Evolutionary conservation across 2,888 invertebrate species (phyloP).

Genomic region (Diadromus collaris): DNA sequence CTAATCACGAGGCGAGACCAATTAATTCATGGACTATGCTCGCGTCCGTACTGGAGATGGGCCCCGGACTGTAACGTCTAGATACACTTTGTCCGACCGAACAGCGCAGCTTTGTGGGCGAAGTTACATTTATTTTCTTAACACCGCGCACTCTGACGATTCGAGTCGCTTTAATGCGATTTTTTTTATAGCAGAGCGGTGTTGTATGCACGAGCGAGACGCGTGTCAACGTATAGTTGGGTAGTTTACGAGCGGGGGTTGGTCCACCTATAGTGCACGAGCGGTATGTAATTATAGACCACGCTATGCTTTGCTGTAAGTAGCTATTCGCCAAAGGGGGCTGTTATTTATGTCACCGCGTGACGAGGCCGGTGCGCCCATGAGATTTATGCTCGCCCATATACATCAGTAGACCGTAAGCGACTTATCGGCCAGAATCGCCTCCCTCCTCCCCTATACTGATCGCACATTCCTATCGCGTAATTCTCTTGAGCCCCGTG

Average conservation of each 20-base stretch:
- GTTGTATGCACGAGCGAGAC: conserved; percentile 7
- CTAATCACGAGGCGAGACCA: conserved; percentile 74
- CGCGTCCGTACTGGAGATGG: conserved; percentile 29
- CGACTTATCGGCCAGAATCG: conserved; percentile 23
- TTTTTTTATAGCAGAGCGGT: conserved; percentile 22
- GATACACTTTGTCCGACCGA: conserved; percentile 3
- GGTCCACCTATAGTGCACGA: conserved; percentile 51
- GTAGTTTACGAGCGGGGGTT: conserved; percentile 51
- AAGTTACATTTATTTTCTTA: conserved; percentile 5
- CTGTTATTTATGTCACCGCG: conserved; percentile 59
- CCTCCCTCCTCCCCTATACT: not conserved
- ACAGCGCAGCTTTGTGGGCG: not conserved
- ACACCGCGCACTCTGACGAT: not conserved
- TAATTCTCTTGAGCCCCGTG: not conserved
- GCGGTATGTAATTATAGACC: conserved; percentile 57
- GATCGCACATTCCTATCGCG: conserved; percentile 35
- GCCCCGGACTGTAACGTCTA: conserved; percentile 13
- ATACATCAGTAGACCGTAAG: conserved; percentile 38
- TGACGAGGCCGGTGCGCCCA: conserved; percentile 42
- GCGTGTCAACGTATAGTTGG: conserved; percentile 50
- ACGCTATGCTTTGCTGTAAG: conserved; percentile 27
- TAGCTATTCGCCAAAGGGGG: conserved; percentile 41
- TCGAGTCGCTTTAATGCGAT: conserved; percentile 25
- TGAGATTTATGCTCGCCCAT: conserved; percentile 51
- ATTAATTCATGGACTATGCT: conserved; percentile 69